phyloP scores from a whole-genome alignment of 2,888 invertebrate species.

The Morpho deidamia region DNA sequence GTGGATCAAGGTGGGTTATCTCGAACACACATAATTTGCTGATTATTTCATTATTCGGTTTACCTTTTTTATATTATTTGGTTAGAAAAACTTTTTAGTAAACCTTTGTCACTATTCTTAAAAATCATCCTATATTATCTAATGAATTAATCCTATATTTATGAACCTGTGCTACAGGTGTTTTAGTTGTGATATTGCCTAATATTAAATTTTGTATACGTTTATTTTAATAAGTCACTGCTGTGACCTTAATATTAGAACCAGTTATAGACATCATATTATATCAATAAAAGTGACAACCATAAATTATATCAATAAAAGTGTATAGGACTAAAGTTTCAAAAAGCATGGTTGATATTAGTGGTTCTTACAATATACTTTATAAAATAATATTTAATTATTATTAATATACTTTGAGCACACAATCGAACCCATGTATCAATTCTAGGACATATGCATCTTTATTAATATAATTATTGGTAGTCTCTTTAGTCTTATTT shows the following conservation, averaged over 20 bases:
- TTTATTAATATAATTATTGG: conserved; percentile 20
- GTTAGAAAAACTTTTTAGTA: too few relatives aligned
- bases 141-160: conserved; percentile 22
- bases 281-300: conserved; percentile 39
- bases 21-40: too few relatives aligned
- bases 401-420: too few relatives aligned
- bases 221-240: conserved; percentile 65
- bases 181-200: conserved; percentile 77
- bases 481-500: conserved; percentile 46
- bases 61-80: too few relatives aligned
- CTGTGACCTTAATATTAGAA: conserved; percentile 68
- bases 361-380: too few relatives aligned
- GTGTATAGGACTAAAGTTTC: background rate
- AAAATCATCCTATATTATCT: background rate
- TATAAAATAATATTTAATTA: too few relatives aligned
- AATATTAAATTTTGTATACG: conserved; percentile 74
- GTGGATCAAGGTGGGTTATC: too few relatives aligned
- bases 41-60: too few relatives aligned
- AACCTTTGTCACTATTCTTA: background rate
- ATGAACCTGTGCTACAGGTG: conserved; percentile 46
- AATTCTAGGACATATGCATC: too few relatives aligned
- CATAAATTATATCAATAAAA: conserved; percentile 39
- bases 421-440: too few relatives aligned
- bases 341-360: background rate
- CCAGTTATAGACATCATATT: conserved; percentile 40